Percentiles rank a stretch among this genome's conserved stretches.
Evolutionary conservation across 2,113 vertebrate species (phyloP).

Genomic region (Oncorhynchus mykiss): DNA sequence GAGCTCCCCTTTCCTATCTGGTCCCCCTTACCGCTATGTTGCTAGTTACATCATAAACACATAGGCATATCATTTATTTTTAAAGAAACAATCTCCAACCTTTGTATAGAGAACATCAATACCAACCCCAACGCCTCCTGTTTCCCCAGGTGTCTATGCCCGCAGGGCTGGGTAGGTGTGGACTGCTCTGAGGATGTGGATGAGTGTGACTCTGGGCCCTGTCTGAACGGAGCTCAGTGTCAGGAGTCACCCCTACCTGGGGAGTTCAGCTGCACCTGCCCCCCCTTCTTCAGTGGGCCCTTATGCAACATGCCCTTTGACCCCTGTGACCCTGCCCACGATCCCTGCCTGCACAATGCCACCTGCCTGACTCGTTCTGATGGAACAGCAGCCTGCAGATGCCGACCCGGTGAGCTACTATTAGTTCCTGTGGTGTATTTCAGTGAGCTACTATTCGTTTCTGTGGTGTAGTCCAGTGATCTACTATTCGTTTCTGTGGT

Average conservation of each 20-base stretch:
- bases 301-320: slow-evolving; percentile 78
- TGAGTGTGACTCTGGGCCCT: slow-evolving; percentile 80
- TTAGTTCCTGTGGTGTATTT: too few relatives aligned
- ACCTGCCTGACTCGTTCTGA: slow-evolving; percentile 76
- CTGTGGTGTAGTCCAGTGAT: too few relatives aligned
- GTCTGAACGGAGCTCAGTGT: slow-evolving; percentile 81
- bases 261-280: slow-evolving; percentile 82
- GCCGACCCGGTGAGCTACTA: slow-evolving; percentile 77
- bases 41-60: not conserved
- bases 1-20: too few relatives aligned
- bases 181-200: slow-evolving; percentile 79
- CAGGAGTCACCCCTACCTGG: slow-evolving; percentile 76
- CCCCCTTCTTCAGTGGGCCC: slow-evolving; percentile 78
- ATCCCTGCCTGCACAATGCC: slow-evolving; percentile 80
- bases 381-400: slow-evolving; percentile 78
- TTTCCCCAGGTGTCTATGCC: slow-evolving; percentile 74
- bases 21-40: not conserved
- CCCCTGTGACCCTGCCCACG: slow-evolving; percentile 74
- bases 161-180: slow-evolving; percentile 76
- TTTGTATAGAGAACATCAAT: too few relatives aligned
- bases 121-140: not conserved
- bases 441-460: too few relatives aligned
- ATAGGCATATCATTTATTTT: not conserved
- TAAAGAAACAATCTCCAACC: not conserved
- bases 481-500: too few relatives aligned